Evolutionary conservation across 2,113 vertebrate genomes (phyloP), one percentile per base, ranked within the genome.

Genomic region (Erinaceus europaeus): DNA sequence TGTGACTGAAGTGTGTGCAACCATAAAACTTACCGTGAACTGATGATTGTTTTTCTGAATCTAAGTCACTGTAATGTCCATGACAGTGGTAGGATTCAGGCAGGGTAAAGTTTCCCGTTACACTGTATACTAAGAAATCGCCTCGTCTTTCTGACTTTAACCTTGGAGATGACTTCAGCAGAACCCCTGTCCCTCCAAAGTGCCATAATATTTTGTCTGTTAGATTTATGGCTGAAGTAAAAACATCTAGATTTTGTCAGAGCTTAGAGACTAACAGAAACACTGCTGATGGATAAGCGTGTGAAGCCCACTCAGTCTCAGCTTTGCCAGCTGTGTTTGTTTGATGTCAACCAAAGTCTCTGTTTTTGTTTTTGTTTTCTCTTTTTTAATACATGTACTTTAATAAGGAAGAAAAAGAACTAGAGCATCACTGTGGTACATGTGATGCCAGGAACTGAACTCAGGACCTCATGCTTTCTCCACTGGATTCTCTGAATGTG

Each of bases 161-260:
- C 71, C 20, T 81, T 11, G 44, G 65, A 18, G 52, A 53, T 38
- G n/a, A 61, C 52, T 72, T 27, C 52, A 18, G 29, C 55, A 76
- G 81, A 82, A 46, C n/a, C 4, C 34, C 42, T 7, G 11, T 55
- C 6, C 42, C 67, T 64, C 15, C 34, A 21, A 27, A 29, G 5
- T 29, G 20, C n/a, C 12, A 42, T 57, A 27, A 57, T 57, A 10
- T 25, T 57, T 53, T 53, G 18, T 53, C 29, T n/a, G 50, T 91
- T 71, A 67, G 71, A 50, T 52, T 84, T 73, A 84, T 75, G 42
- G 53, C 23, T 53, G 29, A 83, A 78, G 80, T 79, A 78, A 91
- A 69, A 82, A 61, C 52, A 71, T 67, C 29, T 38, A 73, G 20
- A 38, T 10, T 67, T 14, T 40, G 21, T 67, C 73, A 73, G 74